phyloP scores from a whole-genome alignment of 2,797 vertebrate species.

The Anomalospiza imberbis region DNA sequence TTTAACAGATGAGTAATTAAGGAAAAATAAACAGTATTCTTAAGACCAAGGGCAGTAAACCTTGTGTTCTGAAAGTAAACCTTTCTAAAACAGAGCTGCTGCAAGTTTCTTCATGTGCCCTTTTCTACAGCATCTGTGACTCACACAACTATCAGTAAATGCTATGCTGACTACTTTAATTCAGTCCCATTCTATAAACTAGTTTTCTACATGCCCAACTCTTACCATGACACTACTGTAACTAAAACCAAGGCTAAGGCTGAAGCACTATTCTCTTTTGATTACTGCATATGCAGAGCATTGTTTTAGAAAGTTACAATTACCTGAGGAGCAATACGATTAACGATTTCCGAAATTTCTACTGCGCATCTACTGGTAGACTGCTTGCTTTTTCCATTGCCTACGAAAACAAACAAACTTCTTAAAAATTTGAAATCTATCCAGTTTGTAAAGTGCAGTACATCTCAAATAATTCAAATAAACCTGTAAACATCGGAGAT shows the following conservation, averaged over 20 bases:
- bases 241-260: background rate
- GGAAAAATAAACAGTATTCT: background rate
- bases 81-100: background rate
- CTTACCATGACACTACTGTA: background rate
- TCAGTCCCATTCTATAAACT: background rate
- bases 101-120: background rate
- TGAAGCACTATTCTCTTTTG: background rate
- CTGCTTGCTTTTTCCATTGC: conserved; percentile 64
- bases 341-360: conserved; percentile 81
- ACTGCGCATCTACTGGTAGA: conserved; percentile 47
- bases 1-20: background rate
- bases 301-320: background rate
- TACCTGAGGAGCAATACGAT: conserved; percentile 83
- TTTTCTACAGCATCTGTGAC: background rate
- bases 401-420: conserved; percentile 53
- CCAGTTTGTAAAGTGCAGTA: background rate
- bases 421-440: background rate
- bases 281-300: background rate
- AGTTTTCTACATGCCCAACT: background rate
- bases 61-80: background rate
- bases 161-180: background rate
- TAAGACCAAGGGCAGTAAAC: background rate
- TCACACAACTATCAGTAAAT: background rate
- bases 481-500: background rate
- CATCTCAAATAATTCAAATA: background rate